A percentile compares a stretch with the other conserved stretches of the same genome.
phyloP scores from a whole-genome alignment of 2,113 vertebrate species.

The Hylia prasina region DNA sequence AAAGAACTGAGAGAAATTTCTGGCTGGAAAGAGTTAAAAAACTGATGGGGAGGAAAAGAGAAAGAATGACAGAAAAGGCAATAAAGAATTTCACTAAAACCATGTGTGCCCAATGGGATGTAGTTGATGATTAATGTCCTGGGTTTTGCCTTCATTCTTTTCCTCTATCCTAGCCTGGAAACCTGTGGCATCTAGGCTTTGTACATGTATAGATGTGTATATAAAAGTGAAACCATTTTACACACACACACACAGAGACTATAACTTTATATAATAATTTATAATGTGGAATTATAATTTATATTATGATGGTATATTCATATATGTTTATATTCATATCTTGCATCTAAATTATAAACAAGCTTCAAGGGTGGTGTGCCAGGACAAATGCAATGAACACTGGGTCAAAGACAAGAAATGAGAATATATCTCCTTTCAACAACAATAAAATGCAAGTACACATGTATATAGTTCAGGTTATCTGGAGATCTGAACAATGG shows the following conservation, averaged over 20 bases:
- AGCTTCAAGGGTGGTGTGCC: background rate
- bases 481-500: background rate
- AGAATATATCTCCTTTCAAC: background rate
- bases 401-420: background rate
- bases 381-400: background rate
- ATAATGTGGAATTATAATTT: background rate
- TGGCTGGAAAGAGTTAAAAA: background rate
- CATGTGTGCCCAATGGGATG: rapidly evolving
- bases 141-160: background rate
- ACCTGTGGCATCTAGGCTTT: background rate
- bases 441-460: background rate
- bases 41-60: background rate
- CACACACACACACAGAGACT: no score
- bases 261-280: background rate
- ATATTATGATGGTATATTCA: background rate
- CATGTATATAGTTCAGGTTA: background rate
- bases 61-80: background rate
- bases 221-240: background rate
- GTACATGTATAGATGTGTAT: background rate
- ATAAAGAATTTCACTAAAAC: background rate
- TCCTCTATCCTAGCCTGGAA: background rate
- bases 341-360: background rate
- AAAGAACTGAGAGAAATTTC: background rate
- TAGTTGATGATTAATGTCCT: background rate
- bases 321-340: background rate